phyloP scores from a whole-genome alignment of 2,888 invertebrate species.

The Pammene fasciana region DNA sequence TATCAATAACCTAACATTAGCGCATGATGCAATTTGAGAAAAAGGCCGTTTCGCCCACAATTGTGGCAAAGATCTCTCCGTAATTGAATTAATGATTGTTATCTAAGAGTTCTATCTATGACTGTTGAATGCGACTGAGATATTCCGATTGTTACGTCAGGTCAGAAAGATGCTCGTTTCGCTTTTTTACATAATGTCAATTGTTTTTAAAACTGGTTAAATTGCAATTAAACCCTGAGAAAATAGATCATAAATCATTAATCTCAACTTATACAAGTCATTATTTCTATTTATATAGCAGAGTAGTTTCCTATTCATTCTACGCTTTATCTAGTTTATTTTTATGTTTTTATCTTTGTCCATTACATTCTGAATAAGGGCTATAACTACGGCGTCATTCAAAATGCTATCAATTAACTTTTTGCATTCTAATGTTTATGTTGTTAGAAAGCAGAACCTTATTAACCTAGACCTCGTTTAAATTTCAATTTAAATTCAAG shows the following conservation, averaged over 20 bases:
- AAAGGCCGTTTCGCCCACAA: slow-evolving; percentile 45
- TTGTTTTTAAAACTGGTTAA: slow-evolving; percentile 19
- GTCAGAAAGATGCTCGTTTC: slow-evolving; percentile 51
- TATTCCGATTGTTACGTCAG: slow-evolving; percentile 51
- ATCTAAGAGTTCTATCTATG: slow-evolving; percentile 53
- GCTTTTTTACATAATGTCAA: slow-evolving; percentile 43
- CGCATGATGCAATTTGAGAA: slow-evolving; percentile 37
- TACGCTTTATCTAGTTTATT: slow-evolving; percentile 10
- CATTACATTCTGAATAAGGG: slow-evolving; percentile 29
- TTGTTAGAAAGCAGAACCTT: slow-evolving; percentile 34
- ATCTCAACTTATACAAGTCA: background rate
- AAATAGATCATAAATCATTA: background rate
- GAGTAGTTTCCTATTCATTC: background rate
- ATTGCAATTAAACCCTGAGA: background rate
- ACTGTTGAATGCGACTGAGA: slow-evolving; percentile 54
- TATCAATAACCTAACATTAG: slow-evolving; percentile 29
- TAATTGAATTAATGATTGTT: slow-evolving; percentile 58
- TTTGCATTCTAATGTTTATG: slow-evolving; percentile 28
- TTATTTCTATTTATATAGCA: background rate
- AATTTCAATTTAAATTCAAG: slow-evolving; percentile 4
- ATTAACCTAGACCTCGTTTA: slow-evolving; percentile 29
- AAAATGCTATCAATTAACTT: slow-evolving; percentile 25
- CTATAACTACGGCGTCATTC: slow-evolving; percentile 21
- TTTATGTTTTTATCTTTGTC: slow-evolving; percentile 10
- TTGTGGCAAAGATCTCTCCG: slow-evolving; percentile 47